A percentile compares a stretch with the other conserved stretches of the same genome.
Evolutionary conservation across 2,113 vertebrate species (phyloP).

Genomic region (Elgaria multicarinata): DNA sequence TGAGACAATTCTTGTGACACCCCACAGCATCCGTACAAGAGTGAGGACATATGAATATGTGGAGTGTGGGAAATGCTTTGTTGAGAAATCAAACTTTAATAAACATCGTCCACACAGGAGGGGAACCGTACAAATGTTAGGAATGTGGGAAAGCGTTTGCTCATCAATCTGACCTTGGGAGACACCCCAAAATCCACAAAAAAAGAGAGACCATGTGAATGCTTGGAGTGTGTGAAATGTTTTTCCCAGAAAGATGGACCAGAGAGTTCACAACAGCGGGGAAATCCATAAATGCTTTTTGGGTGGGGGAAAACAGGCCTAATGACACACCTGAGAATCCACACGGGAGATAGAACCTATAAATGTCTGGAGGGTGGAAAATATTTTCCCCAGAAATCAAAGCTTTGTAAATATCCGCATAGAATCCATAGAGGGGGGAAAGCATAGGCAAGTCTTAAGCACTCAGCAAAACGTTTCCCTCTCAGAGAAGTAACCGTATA

Average conservation of each 20-base stretch:
- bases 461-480: too few relatives aligned
- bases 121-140: constrained; percentile 49
- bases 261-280: too few relatives aligned
- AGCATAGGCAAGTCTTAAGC: too few relatives aligned
- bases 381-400: not conserved
- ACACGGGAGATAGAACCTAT: not conserved
- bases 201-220: too few relatives aligned
- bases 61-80: constrained; percentile 44
- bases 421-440: too few relatives aligned
- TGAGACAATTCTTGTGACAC: constrained; percentile 19
- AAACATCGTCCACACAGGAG: constrained; percentile 37
- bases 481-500: too few relatives aligned
- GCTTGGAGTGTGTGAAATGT: too few relatives aligned
- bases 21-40: constrained; percentile 31
- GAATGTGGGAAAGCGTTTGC: constrained; percentile 61
- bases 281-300: constrained; percentile 37
- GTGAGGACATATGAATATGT: constrained; percentile 28
- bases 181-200: too few relatives aligned
- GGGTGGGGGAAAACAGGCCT: constrained; percentile 39
- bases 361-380: not conserved
- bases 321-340: constrained; percentile 13
- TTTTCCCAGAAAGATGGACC: too few relatives aligned
- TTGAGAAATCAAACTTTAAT: constrained; percentile 41
- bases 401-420: too few relatives aligned
- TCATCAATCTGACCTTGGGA: constrained; percentile 23